Evolutionary conservation across 2,888 invertebrate species (phyloP).

Genomic region (Macrosiphum euphorbiae): DNA sequence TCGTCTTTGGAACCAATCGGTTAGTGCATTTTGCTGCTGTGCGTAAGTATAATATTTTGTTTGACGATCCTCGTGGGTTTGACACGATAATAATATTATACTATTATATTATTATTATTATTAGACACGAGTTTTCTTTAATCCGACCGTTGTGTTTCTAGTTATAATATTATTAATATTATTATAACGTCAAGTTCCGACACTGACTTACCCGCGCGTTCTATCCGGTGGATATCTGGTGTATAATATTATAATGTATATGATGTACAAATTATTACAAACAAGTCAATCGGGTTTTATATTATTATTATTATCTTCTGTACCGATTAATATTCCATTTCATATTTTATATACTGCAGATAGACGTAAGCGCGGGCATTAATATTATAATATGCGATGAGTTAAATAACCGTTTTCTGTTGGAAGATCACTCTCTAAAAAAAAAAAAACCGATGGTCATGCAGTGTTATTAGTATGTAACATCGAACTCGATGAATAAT

Average conservation of each 20-base stretch:
- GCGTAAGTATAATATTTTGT: background rate
- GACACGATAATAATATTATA: background rate
- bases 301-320: background rate
- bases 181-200: background rate
- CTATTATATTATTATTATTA: background rate
- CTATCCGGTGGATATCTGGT: background rate
- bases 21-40: background rate
- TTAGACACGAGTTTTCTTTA: background rate
- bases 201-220: background rate
- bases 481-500: background rate
- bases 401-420: background rate
- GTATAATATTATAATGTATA: background rate
- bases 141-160: background rate
- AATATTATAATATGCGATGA: background rate
- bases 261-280: background rate
- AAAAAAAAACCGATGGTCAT: background rate
- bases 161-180: background rate
- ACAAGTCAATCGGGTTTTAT: conserved; percentile 45
- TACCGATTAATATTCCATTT: background rate
- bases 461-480: no score
- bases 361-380: background rate
- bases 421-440: background rate
- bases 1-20: background rate
- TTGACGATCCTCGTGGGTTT: background rate
- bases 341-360: background rate